A percentile compares a stretch with the other conserved stretches of the same genome.
Evolutionary conservation across 2,888 invertebrate species (phyloP).

Genomic region (Eilema griseolum): DNA sequence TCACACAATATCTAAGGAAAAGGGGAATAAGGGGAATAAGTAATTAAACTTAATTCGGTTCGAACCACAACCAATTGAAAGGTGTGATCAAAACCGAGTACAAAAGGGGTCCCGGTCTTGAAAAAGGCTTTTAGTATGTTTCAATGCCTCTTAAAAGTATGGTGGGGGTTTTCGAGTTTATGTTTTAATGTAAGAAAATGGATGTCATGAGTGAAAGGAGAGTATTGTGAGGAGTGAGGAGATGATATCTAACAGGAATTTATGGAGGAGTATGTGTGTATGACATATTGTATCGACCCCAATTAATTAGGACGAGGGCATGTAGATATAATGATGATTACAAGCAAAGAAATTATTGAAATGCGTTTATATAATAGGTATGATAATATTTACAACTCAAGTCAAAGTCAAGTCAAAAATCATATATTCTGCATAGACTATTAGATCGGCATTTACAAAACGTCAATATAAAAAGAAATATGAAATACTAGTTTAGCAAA

Average conservation of each 20-base stretch:
- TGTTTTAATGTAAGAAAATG: background rate
- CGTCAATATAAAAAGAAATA: no score
- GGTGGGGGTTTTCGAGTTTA: background rate
- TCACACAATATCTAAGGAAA: conserved; percentile 30
- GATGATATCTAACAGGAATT: background rate
- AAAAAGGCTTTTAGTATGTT: conserved; percentile 28
- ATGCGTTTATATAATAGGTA: no score
- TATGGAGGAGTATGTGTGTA: background rate
- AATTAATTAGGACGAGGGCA: no score
- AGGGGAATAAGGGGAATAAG: conserved; percentile 25
- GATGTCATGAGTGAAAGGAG: background rate
- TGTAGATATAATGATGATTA: no score
- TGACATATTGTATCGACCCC: no score
- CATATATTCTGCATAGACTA: no score
- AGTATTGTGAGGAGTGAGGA: background rate
- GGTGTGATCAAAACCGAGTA: conserved; percentile 46
- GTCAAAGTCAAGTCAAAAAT: no score
- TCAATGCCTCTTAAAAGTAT: conserved; percentile 18
- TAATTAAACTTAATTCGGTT: conserved; percentile 53
- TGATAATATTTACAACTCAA: no score
- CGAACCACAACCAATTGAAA: conserved; percentile 49
- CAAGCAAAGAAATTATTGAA: no score
- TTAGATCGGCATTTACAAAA: no score
- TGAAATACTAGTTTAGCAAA: no score
- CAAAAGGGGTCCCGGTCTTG: conserved; percentile 35